A percentile compares a stretch with the other conserved stretches of the same genome.
phyloP scores from a whole-genome alignment of 2,113 vertebrate genomes.

The Sebastes fasciatus region DNA sequence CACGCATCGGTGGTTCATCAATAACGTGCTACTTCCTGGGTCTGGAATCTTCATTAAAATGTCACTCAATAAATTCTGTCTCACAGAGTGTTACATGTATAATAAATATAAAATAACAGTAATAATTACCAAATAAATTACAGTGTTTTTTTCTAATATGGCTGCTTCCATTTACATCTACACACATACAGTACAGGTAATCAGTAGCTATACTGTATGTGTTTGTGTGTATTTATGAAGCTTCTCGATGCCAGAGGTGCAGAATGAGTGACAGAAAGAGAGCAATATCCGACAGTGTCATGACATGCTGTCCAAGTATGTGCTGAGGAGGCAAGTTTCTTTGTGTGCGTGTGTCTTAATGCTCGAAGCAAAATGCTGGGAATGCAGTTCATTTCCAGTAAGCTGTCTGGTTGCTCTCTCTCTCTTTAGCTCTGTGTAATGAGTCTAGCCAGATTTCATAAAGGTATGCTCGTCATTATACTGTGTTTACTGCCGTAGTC shows the following conservation, averaged over 20 bases:
- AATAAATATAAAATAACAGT: slow-evolving; percentile 1
- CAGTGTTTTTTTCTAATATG: not conserved
- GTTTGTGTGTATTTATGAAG: not conserved
- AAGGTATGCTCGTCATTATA: not conserved
- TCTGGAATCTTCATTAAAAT: not conserved
- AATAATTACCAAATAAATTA: not conserved
- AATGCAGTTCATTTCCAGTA: slow-evolving; percentile 45
- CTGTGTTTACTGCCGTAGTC: slow-evolving; percentile 24
- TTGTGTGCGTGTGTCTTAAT: not conserved
- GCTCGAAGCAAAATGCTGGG: slow-evolving; percentile 24
- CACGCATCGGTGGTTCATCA: not conserved
- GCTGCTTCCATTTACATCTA: not conserved
- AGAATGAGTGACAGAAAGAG: slow-evolving; percentile 51
- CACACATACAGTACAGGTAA: not conserved
- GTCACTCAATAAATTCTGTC: not conserved
- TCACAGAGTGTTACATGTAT: not conserved
- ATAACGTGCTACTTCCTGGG: not conserved
- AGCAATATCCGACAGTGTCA: slow-evolving; percentile 26
- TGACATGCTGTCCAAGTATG: slow-evolving; percentile 23
- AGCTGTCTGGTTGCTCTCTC: slow-evolving; percentile 4
- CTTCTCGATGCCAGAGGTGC: slow-evolving; percentile 30
- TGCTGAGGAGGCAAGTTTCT: slow-evolving; percentile 23
- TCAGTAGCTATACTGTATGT: not conserved
- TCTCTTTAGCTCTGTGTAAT: slow-evolving; percentile 1
- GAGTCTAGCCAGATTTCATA: slow-evolving; percentile 28